These are phyloP conservation scores for Amazona vittata DNA, from an alignment of 2,113 vertebrate species.

Conservation along the genomic window DNA sequence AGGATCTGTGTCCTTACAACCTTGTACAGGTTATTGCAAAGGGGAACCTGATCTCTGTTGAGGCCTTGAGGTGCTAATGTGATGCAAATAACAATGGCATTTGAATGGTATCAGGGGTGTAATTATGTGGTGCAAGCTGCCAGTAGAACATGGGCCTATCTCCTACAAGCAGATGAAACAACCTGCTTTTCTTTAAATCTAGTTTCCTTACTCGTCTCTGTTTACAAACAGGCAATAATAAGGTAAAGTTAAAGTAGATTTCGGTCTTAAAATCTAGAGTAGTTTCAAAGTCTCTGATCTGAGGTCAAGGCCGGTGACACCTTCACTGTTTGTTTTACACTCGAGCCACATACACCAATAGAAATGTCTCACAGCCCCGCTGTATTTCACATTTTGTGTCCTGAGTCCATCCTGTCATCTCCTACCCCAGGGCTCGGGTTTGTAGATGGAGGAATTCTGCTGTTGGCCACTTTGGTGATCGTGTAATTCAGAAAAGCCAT, in stretches of 20 bases:
- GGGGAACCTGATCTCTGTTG: not conserved
- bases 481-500: not conserved
- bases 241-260: not conserved
- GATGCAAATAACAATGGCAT: not conserved
- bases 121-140: not conserved
- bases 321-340: not conserved
- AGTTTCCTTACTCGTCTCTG: not conserved
- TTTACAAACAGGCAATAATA: not conserved
- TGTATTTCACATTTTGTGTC: not conserved
- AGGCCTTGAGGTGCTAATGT: not conserved
- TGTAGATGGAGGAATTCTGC: not conserved
- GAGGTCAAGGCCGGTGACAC: not conserved
- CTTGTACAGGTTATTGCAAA: not conserved
- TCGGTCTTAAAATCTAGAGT: not conserved
- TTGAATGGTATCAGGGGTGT: not conserved
- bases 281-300: not conserved
- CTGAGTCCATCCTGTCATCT: not conserved
- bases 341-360: accelerated
- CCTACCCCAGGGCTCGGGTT: not conserved
- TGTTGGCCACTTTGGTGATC: not conserved
- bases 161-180: not conserved
- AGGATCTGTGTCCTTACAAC: not conserved
- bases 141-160: not conserved
- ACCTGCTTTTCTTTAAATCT: not conserved
- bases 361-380: not conserved